These are phyloP conservation scores for Octomys mimax DNA, from an alignment of 2,797 vertebrate genomes.

Conservation along the genomic window DNA sequence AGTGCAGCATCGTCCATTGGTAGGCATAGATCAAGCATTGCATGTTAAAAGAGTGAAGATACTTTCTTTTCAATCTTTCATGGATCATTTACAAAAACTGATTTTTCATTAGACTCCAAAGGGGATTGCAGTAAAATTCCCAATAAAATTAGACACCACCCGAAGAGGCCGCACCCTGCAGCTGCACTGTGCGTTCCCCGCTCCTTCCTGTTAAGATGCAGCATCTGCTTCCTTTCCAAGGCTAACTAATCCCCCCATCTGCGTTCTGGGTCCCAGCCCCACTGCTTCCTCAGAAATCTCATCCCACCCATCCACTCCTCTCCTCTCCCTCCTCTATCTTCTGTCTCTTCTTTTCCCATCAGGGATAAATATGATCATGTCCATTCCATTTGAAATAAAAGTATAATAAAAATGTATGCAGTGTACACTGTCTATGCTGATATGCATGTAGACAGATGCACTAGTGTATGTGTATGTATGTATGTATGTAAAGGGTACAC, in stretches of 20 bases:
- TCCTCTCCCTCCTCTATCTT: not conserved
- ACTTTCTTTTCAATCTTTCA: not conserved
- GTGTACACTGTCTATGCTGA: not conserved
- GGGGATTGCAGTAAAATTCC: not conserved
- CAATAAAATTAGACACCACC: slow-evolving; percentile 10
- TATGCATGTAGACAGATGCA: not conserved
- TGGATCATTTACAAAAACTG: not conserved
- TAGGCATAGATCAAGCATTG: not conserved
- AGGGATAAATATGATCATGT: not conserved
- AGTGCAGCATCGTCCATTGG: not conserved
- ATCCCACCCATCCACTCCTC: slow-evolving; percentile 1
- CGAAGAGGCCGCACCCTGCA: not conserved
- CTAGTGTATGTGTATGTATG: not conserved
- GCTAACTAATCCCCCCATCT: slow-evolving; percentile 42
- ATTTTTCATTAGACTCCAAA: slow-evolving; percentile 36
- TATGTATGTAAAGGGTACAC: not conserved
- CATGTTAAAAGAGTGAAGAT: not conserved
- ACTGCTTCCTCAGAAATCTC: slow-evolving; percentile 49
- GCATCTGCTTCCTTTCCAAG: slow-evolving; percentile 32
- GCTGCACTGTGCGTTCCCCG: not conserved
- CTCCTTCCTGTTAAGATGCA: not conserved
- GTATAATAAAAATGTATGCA: not conserved
- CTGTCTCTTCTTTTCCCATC: not conserved
- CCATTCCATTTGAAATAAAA: slow-evolving; percentile 36
- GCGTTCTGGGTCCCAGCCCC: slow-evolving; percentile 10